A percentile compares a stretch with the other conserved stretches of the same genome.
Conservation (phyloP, 2,113 vertebrate genomes). For the Loxodonta africana region DNA sequence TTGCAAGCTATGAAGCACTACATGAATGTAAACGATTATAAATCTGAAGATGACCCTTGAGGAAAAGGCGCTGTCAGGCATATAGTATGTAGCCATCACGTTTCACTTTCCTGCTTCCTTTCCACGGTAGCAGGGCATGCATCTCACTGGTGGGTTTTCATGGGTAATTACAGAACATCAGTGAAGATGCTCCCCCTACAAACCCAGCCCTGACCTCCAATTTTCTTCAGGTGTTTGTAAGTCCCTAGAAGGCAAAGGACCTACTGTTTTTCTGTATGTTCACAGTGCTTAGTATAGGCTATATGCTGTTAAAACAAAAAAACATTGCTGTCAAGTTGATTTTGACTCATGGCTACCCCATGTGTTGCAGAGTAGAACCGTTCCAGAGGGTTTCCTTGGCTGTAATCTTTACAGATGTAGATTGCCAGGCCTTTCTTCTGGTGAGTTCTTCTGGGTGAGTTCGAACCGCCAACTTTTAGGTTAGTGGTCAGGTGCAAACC, state of each 20-base stretch:
- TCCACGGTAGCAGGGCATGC: neutral
- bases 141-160: neutral
- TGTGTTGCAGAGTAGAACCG: no score
- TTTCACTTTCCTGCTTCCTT: neutral
- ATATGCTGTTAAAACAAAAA: no score
- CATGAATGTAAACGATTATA: no score
- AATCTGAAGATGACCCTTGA: neutral
- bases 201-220: neutral
- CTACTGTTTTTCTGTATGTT: neutral
- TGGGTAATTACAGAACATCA: neutral
- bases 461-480: no score
- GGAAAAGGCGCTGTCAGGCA: neutral
- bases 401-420: no score
- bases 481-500: no score
- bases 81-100: fast-evolving
- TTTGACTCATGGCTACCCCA: no score
- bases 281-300: neutral
- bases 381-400: no score
- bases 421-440: no score
- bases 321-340: no score
- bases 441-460: no score
- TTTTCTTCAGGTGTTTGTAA: neutral
- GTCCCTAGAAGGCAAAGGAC: neutral
- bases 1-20: neutral
- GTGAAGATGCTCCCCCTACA: neutral